A percentile compares a stretch with the other conserved stretches of the same genome.
Conservation (phyloP, 2,113 vertebrate genomes). For the Ptilonorhynchus violaceus region DNA sequence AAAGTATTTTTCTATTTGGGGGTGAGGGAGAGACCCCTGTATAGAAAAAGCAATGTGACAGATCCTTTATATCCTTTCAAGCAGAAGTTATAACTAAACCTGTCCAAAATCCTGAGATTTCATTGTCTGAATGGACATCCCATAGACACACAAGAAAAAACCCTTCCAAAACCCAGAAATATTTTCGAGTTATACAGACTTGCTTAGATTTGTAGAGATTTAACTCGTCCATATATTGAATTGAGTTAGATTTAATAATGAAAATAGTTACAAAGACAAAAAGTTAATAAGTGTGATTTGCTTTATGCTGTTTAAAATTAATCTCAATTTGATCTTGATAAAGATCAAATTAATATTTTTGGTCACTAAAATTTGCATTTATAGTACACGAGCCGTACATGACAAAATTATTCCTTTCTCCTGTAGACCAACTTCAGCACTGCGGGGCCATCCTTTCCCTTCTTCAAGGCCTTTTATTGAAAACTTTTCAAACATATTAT, state of each 20-base stretch:
- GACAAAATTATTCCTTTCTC: not conserved
- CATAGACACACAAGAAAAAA: not conserved
- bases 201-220: not conserved
- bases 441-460: not conserved
- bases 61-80: not conserved
- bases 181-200: not conserved
- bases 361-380: not conserved
- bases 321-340: not conserved
- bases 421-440: not conserved
- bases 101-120: not conserved
- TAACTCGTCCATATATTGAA: not conserved
- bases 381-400: not conserved
- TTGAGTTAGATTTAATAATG: not conserved
- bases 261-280: not conserved
- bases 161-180: not conserved
- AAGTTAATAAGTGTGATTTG: not conserved
- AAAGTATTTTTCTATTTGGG: not conserved
- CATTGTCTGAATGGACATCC: not conserved
- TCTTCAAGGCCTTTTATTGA: not conserved
- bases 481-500: not conserved
- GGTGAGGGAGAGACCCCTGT: rapidly evolving
- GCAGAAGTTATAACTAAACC: not conserved
- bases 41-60: not conserved
- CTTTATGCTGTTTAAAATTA: not conserved
- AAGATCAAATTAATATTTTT: not conserved